phyloP scores from a whole-genome alignment of 2,797 vertebrate genomes.

The Sebastes taczanowskii region DNA sequence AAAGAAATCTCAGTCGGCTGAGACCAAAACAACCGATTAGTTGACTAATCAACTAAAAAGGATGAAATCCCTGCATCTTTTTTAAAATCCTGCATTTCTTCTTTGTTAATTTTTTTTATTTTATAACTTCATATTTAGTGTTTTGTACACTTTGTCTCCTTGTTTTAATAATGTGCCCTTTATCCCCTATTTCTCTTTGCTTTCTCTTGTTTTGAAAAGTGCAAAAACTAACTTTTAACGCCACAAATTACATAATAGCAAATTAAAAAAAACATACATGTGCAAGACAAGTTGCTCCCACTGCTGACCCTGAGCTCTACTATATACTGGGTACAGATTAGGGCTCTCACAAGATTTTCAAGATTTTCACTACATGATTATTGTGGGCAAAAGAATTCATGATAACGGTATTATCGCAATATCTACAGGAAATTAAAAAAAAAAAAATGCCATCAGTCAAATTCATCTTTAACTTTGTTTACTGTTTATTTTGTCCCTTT shows the following conservation, averaged over 20 bases:
- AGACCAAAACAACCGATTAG: too few species aligned
- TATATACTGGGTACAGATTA: too few species aligned
- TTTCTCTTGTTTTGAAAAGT: not conserved
- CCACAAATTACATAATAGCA: not conserved
- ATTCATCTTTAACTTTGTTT: too few species aligned
- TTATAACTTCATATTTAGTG: not conserved
- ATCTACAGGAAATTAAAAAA: accelerated
- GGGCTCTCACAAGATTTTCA: too few species aligned
- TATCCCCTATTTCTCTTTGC: not conserved
- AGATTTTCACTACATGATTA: too few species aligned
- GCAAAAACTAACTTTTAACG: not conserved
- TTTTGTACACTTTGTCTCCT: not conserved
- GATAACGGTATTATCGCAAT: too few species aligned
- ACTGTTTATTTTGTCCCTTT: too few species aligned
- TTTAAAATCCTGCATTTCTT: not conserved
- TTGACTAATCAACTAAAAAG: too few species aligned
- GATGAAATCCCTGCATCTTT: not conserved
- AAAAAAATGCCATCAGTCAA: too few species aligned
- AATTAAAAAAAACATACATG: not conserved
- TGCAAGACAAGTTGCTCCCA: not conserved
- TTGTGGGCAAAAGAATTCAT: too few species aligned
- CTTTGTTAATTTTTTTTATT: not conserved
- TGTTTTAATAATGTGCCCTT: not conserved
- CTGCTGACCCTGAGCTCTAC: not conserved
- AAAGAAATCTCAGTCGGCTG: not conserved